phyloP scores from a whole-genome alignment of 92 coral and sea anemone species.

The Epizoanthus scotinus region DNA sequence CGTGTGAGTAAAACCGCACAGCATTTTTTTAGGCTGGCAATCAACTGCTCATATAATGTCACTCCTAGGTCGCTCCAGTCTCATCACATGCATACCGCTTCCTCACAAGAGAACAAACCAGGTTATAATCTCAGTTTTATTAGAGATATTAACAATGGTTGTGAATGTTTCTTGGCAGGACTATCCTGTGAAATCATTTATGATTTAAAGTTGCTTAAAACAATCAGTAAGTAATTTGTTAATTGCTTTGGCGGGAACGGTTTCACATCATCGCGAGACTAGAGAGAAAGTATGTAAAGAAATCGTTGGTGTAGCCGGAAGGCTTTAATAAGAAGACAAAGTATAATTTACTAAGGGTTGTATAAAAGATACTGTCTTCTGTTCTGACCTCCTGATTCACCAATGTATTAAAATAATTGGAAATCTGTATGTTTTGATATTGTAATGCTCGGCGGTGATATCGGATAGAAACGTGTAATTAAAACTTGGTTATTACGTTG shows the following conservation, averaged over 20 bases:
- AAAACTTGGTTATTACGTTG: neutral
- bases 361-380: too few species aligned
- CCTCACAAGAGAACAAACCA: neutral
- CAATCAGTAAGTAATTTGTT: neutral
- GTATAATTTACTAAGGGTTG: too few species aligned
- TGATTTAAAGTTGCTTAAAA: neutral
- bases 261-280: neutral
- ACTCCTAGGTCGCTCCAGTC: neutral
- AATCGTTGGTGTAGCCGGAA: too few species aligned
- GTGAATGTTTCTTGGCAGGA: neutral
- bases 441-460: too few species aligned
- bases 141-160: neutral
- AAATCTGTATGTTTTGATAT: too few species aligned
- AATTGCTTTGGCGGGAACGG: neutral
- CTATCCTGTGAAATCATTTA: neutral
- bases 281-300: too few species aligned
- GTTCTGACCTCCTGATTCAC: too few species aligned
- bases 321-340: too few species aligned
- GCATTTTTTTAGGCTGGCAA: neutral
- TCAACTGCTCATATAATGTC: neutral
- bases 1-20: constrained; percentile 25
- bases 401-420: too few species aligned
- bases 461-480: neutral
- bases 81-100: neutral
- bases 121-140: neutral